Percentiles rank a stretch among this genome's conserved stretches.
phyloP scores from a whole-genome alignment of 2,113 vertebrate genomes.

The Okapia johnstoni region DNA sequence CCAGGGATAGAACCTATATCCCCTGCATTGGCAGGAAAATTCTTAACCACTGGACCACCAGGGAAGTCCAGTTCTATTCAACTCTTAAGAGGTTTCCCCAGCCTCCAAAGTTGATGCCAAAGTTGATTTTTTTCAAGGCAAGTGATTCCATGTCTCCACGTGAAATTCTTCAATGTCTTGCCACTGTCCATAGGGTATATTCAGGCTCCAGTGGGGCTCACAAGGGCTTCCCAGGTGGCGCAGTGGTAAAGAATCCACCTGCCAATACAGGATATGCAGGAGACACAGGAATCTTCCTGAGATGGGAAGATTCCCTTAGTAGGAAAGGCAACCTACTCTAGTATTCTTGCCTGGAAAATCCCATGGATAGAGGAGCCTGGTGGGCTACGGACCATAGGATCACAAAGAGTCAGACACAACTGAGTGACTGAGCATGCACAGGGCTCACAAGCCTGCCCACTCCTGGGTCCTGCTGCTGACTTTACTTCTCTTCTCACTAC shows the following conservation, averaged over 20 bases:
- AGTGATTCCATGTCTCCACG: accelerated
- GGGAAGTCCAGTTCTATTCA: background rate
- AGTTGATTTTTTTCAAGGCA: background rate
- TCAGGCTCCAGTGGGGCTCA: background rate
- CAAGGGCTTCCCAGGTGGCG: background rate
- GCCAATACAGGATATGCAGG: background rate
- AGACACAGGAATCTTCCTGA: background rate
- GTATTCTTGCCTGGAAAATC: background rate
- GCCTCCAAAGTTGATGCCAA: background rate
- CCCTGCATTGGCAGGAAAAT: background rate
- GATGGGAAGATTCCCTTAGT: background rate
- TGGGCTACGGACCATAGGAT: background rate
- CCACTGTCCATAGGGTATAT: background rate
- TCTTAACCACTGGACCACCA: background rate
- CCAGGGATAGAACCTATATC: background rate
- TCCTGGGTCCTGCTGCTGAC: background rate
- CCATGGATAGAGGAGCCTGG: background rate
- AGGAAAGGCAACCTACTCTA: background rate
- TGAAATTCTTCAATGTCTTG: background rate
- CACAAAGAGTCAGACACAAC: background rate
- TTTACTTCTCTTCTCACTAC: accelerated
- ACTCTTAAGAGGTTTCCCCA: background rate
- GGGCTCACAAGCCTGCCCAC: accelerated
- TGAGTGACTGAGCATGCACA: background rate
- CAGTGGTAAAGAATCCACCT: background rate